Conservation (phyloP, 2,113 vertebrate species). For the Lamprologus sp. region DNA sequence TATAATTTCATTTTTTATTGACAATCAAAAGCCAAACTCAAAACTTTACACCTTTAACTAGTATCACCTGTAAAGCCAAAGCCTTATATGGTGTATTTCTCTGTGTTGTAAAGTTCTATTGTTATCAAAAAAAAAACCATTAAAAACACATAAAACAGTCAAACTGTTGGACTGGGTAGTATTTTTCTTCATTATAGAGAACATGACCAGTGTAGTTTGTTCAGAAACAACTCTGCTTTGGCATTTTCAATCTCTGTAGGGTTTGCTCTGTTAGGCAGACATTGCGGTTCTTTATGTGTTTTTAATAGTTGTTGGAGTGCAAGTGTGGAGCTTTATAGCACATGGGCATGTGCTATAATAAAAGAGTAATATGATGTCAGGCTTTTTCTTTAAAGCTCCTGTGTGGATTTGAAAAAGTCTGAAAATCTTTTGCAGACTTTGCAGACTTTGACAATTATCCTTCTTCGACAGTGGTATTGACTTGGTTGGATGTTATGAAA, state of each 20-base stretch:
- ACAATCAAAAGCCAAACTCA: not conserved
- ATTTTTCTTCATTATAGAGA: constrained; percentile 12
- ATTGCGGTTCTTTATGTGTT: not conserved
- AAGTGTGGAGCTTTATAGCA: constrained; percentile 2
- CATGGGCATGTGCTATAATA: not conserved
- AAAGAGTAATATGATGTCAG: not conserved
- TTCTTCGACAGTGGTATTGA: not conserved
- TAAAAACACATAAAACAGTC: constrained; percentile 4
- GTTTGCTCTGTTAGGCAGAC: not conserved
- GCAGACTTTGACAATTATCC: not conserved
- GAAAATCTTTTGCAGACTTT: not conserved
- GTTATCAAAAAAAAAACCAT: not conserved
- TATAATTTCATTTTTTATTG: not conserved
- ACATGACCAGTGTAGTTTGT: not conserved
- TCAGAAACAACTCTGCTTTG: not conserved
- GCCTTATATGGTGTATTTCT: not conserved
- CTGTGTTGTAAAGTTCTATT: not conserved
- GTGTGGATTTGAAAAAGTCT: not conserved
- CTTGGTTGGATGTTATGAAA: not conserved
- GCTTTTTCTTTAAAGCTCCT: not conserved
- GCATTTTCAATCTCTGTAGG: not conserved
- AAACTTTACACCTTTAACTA: not conserved
- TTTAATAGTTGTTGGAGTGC: constrained; percentile 15
- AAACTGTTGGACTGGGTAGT: not conserved
- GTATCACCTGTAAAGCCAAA: not conserved